Evolutionary conservation across 2,797 vertebrate genomes (phyloP).

Genomic region (Choloepus didactylus): DNA sequence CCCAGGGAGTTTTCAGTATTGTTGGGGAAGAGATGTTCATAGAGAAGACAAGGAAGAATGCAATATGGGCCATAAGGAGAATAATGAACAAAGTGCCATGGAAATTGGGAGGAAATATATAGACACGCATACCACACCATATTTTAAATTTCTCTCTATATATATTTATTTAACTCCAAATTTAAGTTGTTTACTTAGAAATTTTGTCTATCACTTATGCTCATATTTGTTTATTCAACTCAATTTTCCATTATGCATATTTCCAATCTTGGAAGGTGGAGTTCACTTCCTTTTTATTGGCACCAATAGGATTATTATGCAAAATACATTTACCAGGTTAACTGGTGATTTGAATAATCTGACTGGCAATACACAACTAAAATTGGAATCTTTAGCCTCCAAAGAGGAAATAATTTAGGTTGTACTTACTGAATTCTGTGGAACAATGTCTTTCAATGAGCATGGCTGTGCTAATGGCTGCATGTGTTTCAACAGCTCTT

Average conservation of each 20-base stretch:
- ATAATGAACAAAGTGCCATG: background rate
- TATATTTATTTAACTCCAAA: slow-evolving; percentile 41
- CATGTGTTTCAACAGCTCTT: slow-evolving; percentile 82
- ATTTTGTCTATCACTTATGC: slow-evolving; percentile 29
- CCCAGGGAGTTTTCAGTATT: background rate
- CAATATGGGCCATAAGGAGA: background rate
- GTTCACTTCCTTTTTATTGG: background rate
- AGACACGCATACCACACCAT: slow-evolving; percentile 23
- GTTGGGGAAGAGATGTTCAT: slow-evolving; percentile 1
- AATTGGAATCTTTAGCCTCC: background rate
- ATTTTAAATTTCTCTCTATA: slow-evolving; percentile 15
- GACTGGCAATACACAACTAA: background rate
- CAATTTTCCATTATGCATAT: slow-evolving; percentile 47
- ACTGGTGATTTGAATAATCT: slow-evolving; percentile 34
- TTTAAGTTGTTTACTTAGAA: slow-evolving; percentile 24
- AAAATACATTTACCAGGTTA: slow-evolving; percentile 37
- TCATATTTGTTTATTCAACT: slow-evolving; percentile 13
- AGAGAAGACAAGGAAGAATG: slow-evolving; percentile 45
- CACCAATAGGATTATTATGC: background rate
- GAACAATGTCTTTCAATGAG: slow-evolving; percentile 89
- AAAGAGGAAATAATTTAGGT: background rate
- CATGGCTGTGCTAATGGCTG: slow-evolving; percentile 88
- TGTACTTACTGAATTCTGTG: slow-evolving; percentile 88
- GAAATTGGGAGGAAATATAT: background rate
- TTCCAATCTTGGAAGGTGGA: slow-evolving; percentile 42